These are phyloP conservation scores for Sylvilagus bachmani DNA, from an alignment of 2,113 vertebrate genomes.

Conservation along the genomic window DNA sequence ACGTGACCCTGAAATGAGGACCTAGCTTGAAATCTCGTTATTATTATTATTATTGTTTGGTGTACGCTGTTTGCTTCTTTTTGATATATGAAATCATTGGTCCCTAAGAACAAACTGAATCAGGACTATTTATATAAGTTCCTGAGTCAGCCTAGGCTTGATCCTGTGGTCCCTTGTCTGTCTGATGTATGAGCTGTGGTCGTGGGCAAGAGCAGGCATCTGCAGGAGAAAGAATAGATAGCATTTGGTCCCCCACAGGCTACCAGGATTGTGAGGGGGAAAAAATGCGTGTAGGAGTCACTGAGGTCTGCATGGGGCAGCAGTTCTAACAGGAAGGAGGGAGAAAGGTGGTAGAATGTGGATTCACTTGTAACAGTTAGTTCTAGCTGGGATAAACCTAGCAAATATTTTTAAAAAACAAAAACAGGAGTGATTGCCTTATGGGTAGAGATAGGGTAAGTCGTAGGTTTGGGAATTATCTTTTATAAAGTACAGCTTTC, in stretches of 20 bases:
- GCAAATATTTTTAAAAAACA: background rate
- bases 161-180: background rate
- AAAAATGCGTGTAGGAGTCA: background rate
- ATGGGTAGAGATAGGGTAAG: background rate
- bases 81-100: too few relatives aligned
- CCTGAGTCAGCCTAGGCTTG: background rate
- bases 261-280: background rate
- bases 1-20: fast-evolving
- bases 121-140: background rate
- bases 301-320: background rate
- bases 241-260: background rate
- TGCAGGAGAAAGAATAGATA: background rate
- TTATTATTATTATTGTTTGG: background rate
- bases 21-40: background rate
- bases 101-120: background rate
- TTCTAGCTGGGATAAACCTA: background rate
- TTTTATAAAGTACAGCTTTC: background rate
- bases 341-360: background rate
- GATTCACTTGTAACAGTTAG: background rate
- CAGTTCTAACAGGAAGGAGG: background rate
- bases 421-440: background rate
- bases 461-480: background rate
- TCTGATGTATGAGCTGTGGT: background rate
- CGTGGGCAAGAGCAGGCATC: background rate
- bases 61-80: background rate